Conservation (phyloP, 2,797 vertebrate genomes). For the Parotocinclus haroldoi region DNA sequence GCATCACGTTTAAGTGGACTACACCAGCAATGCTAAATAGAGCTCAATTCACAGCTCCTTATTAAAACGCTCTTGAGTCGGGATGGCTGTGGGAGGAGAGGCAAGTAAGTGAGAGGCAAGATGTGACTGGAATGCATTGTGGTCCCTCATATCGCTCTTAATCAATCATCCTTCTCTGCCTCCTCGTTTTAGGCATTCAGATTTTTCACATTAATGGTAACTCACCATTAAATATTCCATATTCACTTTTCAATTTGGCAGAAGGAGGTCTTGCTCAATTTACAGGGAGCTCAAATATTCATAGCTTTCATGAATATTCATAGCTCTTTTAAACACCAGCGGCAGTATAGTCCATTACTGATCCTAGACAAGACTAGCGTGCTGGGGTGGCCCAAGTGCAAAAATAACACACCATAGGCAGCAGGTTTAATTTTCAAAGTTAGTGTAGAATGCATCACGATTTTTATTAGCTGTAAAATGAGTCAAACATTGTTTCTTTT, state of each 20-base stretch:
- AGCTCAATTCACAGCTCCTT: slow-evolving; percentile 44
- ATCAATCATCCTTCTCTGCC: neutral
- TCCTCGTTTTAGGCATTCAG: neutral
- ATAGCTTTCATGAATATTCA: slow-evolving; percentile 37
- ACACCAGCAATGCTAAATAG: slow-evolving; percentile 25
- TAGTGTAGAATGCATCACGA: no score
- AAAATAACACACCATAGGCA: no score
- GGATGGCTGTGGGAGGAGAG: slow-evolving; percentile 42
- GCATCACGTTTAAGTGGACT: slow-evolving; percentile 22
- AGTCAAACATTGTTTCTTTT: no score
- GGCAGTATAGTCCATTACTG: neutral
- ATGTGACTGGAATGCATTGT: slow-evolving; percentile 42
- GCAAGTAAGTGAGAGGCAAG: slow-evolving; percentile 25
- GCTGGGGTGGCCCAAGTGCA: no score
- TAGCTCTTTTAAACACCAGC: slow-evolving; percentile 25
- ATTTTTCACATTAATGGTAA: slow-evolving; percentile 17
- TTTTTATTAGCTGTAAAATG: no score
- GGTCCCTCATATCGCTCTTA: slow-evolving; percentile 15
- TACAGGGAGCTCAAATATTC: slow-evolving; percentile 37
- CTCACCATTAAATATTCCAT: slow-evolving; percentile 16
- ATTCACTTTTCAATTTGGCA: slow-evolving; percentile 32
- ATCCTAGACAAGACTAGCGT: no score
- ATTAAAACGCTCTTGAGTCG: slow-evolving; percentile 46
- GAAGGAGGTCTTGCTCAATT: slow-evolving; percentile 21
- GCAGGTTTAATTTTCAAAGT: no score